phyloP scores from a whole-genome alignment of 2,888 invertebrate species.

The Elgonia sp. region DNA sequence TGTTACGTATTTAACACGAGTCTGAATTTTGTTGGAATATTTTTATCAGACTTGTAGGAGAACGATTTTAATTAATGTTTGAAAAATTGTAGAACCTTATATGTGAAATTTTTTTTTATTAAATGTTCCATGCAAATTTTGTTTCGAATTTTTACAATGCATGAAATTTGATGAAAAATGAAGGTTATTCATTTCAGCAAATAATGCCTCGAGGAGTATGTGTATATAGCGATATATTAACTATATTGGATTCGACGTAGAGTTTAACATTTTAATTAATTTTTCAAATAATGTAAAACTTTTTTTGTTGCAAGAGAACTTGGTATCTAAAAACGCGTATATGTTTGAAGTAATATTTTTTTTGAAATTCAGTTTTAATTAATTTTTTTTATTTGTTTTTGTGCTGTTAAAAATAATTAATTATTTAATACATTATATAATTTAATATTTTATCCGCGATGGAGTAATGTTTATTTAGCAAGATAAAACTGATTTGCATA shows the following conservation, averaged over 20 bases:
- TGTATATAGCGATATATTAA: not conserved
- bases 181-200: conserved; percentile 6
- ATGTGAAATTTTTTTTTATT: not conserved
- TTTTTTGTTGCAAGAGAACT: not conserved
- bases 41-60: not conserved
- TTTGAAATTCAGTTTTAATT: not conserved
- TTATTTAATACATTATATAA: not conserved
- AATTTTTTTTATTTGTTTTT: too few species aligned
- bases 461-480: not conserved
- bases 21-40: not conserved
- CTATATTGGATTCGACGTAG: not conserved
- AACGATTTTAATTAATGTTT: not conserved
- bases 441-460: not conserved
- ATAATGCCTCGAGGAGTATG: not conserved
- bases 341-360: not conserved
- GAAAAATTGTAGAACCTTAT: not conserved
- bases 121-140: not conserved
- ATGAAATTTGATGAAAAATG: conserved; percentile 10
- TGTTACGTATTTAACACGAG: not conserved
- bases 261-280: not conserved
- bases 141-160: conserved; percentile 9
- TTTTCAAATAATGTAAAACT: conserved; percentile 1
- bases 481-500: conserved; percentile 3
- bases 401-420: not conserved
- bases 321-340: not conserved